Evolutionary conservation across 1,140 invertebrate genomes (phyloP), one percentile per base, ranked within the genome.

Genomic region (Anoplophora glabripennis): DNA sequence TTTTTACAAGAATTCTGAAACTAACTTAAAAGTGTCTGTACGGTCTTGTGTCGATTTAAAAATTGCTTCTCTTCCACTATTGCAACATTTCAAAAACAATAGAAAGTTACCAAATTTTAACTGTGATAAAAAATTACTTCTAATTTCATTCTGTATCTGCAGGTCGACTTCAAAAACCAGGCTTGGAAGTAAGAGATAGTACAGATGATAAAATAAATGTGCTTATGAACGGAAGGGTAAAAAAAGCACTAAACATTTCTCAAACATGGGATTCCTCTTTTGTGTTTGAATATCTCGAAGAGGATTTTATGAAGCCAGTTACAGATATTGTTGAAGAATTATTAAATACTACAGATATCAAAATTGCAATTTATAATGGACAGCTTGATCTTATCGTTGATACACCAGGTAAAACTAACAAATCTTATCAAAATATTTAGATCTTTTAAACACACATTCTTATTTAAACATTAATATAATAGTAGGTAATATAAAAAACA

Each of bases 231-330:
- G 82, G 81, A 0, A 66, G 75, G 37, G 86, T 92, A 0, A 87
- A 83, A 59, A 53, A 81, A 47, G 83, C 83, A 7, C 76, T 92
- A 0, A 73, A 67, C n/a, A 72, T 77, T 42, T 82, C 86, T 0
- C 73, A 64, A 7, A 90, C 86, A 82, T 92, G 88, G 85, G 84
- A 86, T 66, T 81, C 81, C 5, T 60, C 61, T 4, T 18, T 55
- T 0, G 90, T 93, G 0, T 93, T 92, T 72, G 55, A 68, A 35
- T 74, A 70, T 10, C 80, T 91, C 21, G 61, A 53, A 12, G 82
- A 61, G 14, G 92, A 94, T 70, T 94, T 94, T 66, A 94, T 94
- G 91, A 91, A 89, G 70, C 89, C 90, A 10, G 89, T 89, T 18
- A 83, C 85, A 9, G 69, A 86, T 42, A 79, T 85, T 67, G 91